Percentiles rank a stretch among this genome's conserved stretches.
phyloP scores from a whole-genome alignment of 2,888 invertebrate genomes.

The Ischnus inquisitorius region DNA sequence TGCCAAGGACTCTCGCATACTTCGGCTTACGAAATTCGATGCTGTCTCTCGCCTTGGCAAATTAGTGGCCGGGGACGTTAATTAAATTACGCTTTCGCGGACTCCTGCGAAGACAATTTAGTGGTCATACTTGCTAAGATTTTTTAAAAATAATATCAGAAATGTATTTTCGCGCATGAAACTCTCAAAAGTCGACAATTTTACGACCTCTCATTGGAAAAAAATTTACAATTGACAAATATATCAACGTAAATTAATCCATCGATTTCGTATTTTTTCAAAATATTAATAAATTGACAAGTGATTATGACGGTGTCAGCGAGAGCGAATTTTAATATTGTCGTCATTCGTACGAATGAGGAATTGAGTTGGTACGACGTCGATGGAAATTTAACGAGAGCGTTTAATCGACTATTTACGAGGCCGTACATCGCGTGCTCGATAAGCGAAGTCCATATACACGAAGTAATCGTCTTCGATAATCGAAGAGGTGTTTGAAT shows the following conservation, averaged over 20 bases:
- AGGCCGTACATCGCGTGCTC: not conserved
- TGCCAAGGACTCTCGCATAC: not conserved
- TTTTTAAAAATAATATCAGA: not conserved
- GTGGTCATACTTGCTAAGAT: not conserved
- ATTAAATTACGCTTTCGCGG: slow-evolving; percentile 13
- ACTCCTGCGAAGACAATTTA: not conserved
- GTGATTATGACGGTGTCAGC: not conserved
- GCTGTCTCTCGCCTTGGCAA: slow-evolving; percentile 18
- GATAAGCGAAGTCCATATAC: slow-evolving; percentile 17
- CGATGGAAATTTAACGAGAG: slow-evolving; percentile 29
- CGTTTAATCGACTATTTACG: slow-evolving; percentile 27
- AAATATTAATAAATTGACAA: not conserved
- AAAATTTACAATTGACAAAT: no score
- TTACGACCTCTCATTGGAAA: no score
- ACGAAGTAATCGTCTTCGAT: slow-evolving; percentile 30
- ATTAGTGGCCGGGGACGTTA: slow-evolving; percentile 32
- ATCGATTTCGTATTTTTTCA: not conserved
- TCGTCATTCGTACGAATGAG: not conserved
- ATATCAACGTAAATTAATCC: no score
- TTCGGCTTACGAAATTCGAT: not conserved
- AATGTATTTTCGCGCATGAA: no score
- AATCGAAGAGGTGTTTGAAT: slow-evolving; percentile 27
- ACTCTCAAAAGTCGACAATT: not conserved
- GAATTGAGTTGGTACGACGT: not conserved
- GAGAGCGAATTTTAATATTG: not conserved